Conservation (phyloP, 2,888 invertebrate species). For the Neoascia interrupta region DNA sequence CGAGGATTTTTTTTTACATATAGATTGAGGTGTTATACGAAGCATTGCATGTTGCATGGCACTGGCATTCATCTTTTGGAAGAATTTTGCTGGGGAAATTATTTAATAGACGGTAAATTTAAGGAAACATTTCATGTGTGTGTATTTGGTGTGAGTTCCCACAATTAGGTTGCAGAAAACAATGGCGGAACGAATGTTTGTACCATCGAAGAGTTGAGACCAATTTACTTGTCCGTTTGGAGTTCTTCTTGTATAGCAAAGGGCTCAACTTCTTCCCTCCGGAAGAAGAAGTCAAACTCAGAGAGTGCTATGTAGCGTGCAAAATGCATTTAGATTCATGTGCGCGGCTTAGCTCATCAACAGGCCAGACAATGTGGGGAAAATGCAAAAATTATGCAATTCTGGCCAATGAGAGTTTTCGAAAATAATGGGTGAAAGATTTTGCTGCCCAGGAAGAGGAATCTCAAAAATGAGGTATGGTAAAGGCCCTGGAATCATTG, state of each 20-base stretch:
- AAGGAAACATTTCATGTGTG: constrained; percentile 35
- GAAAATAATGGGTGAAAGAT: constrained; percentile 17
- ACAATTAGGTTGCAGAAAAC: constrained; percentile 62
- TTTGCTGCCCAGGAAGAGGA: constrained; percentile 6
- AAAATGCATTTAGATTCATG: constrained; percentile 47
- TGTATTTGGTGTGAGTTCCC: constrained; percentile 45
- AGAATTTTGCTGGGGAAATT: constrained; percentile 35
- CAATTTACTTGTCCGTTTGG: constrained; percentile 62
- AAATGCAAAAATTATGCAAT: constrained; percentile 49
- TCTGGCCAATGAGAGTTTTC: constrained; percentile 46
- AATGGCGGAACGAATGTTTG: constrained; percentile 50
- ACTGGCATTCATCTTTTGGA: constrained; percentile 44
- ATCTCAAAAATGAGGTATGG: not conserved
- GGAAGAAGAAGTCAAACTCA: too few relatives aligned
- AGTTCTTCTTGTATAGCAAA: too few relatives aligned
- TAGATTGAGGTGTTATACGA: constrained; percentile 53
- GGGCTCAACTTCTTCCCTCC: too few relatives aligned
- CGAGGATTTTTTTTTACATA: constrained; percentile 33
- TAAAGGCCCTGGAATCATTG: not conserved
- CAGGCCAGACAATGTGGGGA: constrained; percentile 40
- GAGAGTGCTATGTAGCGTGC: constrained; percentile 57
- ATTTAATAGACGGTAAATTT: constrained; percentile 46
- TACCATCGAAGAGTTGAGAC: constrained; percentile 45
- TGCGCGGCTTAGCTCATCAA: constrained; percentile 33
- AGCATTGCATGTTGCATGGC: constrained; percentile 52